Evolutionary conservation across 2,888 invertebrate species (phyloP), one percentile per base, ranked within the genome.

Genomic region (Zhuqinia jingwanae): DNA sequence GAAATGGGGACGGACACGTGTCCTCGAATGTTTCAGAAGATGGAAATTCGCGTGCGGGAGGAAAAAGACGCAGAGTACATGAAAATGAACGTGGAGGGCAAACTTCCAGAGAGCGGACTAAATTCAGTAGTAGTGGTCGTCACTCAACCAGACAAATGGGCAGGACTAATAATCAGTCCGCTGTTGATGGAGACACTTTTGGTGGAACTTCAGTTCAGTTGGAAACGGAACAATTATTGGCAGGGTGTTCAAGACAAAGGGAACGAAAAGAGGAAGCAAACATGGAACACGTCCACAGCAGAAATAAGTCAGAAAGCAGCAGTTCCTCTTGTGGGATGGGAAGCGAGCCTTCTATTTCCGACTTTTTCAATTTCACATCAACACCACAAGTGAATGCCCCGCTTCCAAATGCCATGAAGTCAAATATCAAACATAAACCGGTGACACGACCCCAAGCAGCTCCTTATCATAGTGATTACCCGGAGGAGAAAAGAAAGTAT

Each of bases 401-500:
- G 0, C 60, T 73, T 30, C 83, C 81, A 10, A 79, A 47, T 27
- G 75, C 60, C 20, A 65, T 87, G 50, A 63, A n/a, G 13, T 20
- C 68, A 47, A 53, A 79, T 5, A 65, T 79, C 17, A 47, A 79
- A 15, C 50, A 65, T 13, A 47, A 68, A 53, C 65, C 65, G 0
- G 53, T 65, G 6, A 65, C 17, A 1, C 8, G 78, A 1, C 90
- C 90, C 11, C 81, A 79, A 63, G 76, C 56, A 13, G 90, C 90
- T 17, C 89, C 88, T 82, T 90, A 90, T 47, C 82, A 88, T 25
- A 27, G 22, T 11, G 87, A 87, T 47, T 50, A 82, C n/a, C 45
- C 76, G 11, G 88, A 89, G n/a, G 88, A 88, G 8, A 88, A 90
- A 53, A 22, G 17, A 0, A 70, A 87, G 45, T 90, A 90, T 68